A percentile compares a stretch with the other conserved stretches of the same genome.
Evolutionary conservation across 2,888 invertebrate species (phyloP).

Genomic region (Drosophila cognata): DNA sequence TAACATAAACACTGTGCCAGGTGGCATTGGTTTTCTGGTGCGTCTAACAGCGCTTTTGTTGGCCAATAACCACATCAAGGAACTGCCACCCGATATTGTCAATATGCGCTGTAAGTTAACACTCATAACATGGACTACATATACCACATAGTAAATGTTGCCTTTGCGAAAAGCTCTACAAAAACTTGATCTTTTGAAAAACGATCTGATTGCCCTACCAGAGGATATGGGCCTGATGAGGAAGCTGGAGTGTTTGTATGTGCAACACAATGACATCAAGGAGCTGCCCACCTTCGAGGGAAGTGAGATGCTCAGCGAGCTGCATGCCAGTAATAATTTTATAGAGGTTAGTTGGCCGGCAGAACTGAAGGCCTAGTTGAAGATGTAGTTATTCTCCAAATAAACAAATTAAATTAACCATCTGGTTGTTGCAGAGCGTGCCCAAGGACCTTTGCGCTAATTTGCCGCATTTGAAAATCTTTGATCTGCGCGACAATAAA

Average conservation of each 20-base stretch:
- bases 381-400: background rate
- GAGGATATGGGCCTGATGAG: conserved; percentile 89
- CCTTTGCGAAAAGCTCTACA: conserved; percentile 85
- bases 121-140: background rate
- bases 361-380: background rate
- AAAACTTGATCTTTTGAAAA: conserved; percentile 91
- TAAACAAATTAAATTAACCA: background rate
- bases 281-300: conserved; percentile 91
- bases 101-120: conserved; percentile 90
- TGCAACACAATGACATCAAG: conserved; percentile 93
- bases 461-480: conserved; percentile 89
- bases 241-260: conserved; percentile 90
- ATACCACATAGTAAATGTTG: conserved; percentile 15
- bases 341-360: conserved; percentile 87
- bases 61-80: conserved; percentile 90
- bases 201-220: conserved; percentile 89
- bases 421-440: conserved; percentile 87
- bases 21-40: conserved; percentile 93
- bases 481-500: conserved; percentile 94
- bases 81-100: conserved; percentile 92
- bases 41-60: conserved; percentile 90
- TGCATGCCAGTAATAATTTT: conserved; percentile 93
- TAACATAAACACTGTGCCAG: conserved; percentile 89
- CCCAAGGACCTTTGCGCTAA: conserved; percentile 90
- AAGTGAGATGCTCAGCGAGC: conserved; percentile 91